Conservation (phyloP, 2,113 vertebrate species). For the Phoxinus phoxinus region DNA sequence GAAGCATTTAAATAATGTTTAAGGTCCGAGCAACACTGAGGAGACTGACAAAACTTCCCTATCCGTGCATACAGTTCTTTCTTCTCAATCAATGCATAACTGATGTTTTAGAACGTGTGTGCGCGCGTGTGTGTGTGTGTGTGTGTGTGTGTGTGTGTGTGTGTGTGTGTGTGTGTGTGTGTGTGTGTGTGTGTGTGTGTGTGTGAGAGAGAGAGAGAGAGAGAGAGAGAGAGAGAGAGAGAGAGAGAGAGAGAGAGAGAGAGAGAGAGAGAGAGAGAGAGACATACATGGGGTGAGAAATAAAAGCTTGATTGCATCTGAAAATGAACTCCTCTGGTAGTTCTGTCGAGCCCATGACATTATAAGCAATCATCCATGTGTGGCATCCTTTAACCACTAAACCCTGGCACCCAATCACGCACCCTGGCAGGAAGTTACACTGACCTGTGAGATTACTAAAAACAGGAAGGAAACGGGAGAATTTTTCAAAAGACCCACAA, state of each 20-base stretch:
- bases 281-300: neutral
- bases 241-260: neutral
- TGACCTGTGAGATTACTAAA: constrained; percentile 44
- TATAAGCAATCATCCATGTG: constrained; percentile 48
- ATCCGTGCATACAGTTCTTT: neutral
- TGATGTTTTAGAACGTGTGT: neutral
- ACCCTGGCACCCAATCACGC: constrained; percentile 37
- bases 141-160: neutral
- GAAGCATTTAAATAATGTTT: constrained; percentile 6
- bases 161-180: too few species aligned
- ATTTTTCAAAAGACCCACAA: neutral
- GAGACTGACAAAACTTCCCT: neutral
- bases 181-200: too few species aligned
- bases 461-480: neutral
- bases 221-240: too few species aligned
- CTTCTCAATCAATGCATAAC: constrained; percentile 49
- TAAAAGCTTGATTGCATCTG: constrained; percentile 44
- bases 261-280: too few species aligned
- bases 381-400: constrained; percentile 25
- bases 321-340: constrained; percentile 41
- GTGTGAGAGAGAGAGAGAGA: too few species aligned
- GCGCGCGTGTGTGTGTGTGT: neutral
- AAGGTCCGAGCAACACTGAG: neutral
- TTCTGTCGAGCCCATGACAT: constrained; percentile 27
- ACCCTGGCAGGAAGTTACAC: constrained; percentile 25